These are phyloP conservation scores for Malacoctenus gilli DNA, from an alignment of 2,797 vertebrate genomes.

Conservation along the genomic window DNA sequence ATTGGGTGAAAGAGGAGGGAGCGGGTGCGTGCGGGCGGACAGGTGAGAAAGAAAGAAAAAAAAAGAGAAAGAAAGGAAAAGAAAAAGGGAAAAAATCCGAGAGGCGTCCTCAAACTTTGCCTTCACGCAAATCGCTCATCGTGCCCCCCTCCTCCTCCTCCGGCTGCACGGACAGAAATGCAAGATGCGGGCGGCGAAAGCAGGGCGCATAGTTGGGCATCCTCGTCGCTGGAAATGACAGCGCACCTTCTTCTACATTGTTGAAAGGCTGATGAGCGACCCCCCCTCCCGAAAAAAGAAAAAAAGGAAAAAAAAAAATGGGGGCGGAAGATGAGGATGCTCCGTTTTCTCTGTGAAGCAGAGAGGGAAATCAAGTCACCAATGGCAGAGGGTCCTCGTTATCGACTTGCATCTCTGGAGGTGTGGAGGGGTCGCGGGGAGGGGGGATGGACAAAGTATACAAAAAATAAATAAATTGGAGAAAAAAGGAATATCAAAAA, in stretches of 20 bases:
- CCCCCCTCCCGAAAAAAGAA: slow-evolving; percentile 17
- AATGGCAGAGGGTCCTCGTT: slow-evolving; percentile 61
- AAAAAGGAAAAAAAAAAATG: neutral
- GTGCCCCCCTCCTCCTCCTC: slow-evolving; percentile 52
- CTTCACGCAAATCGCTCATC: slow-evolving; percentile 62
- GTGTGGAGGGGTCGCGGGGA: slow-evolving; percentile 16
- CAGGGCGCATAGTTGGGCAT: slow-evolving; percentile 63
- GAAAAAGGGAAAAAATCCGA: too few species aligned
- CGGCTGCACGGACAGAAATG: slow-evolving; percentile 37
- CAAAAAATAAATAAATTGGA: too few species aligned
- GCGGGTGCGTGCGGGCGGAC: slow-evolving; percentile 49
- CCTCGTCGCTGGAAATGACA: slow-evolving; percentile 66
- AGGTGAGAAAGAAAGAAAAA: too few species aligned
- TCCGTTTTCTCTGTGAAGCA: slow-evolving; percentile 39
- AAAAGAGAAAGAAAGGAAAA: too few species aligned
- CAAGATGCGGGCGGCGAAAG: slow-evolving; percentile 18
- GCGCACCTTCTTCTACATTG: slow-evolving; percentile 73
- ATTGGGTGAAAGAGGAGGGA: slow-evolving; percentile 27
- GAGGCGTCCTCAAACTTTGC: slow-evolving; percentile 80
- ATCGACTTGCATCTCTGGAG: slow-evolving; percentile 62
- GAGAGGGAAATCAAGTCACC: slow-evolving; percentile 64
- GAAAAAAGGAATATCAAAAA: neutral
- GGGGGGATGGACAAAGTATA: slow-evolving; percentile 31
- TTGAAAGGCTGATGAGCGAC: slow-evolving; percentile 53
- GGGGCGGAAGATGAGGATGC: slow-evolving; percentile 39